Base-by-base conservation (phyloP, 2,888 invertebrate genomes). In the Eugnorisma glareosa region DNA sequence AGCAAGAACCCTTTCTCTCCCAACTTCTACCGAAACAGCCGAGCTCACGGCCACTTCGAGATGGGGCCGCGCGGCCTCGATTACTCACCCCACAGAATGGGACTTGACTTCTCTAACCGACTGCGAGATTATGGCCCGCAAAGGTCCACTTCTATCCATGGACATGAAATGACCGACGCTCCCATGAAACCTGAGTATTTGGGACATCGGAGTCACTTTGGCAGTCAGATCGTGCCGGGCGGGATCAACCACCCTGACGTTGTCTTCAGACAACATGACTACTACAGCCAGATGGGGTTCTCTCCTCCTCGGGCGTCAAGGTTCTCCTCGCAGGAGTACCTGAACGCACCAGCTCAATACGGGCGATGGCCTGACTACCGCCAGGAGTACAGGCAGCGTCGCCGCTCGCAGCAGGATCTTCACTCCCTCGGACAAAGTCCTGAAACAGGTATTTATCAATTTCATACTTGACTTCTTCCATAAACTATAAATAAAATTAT, bases 321-420 rank as follows among this genome's bases (percentile, higher is more conserved):
- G 74, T 97, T 97, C 84, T 96, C 97, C 0, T 97, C 97, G 10
- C 97, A 97, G 91, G 97, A 97, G 93, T 96, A 97, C 70, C 84
- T 97, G 91, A 96, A 96, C 75, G 94, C 94, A 40, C 95, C 96
- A 2, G 94, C 94, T 57, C 94, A 95, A 89, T 94, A 94, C 77
- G 96, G 94, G 0, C 90, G 96, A 31, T 97, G 96, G 95, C 95
- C 94, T 7, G 96, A 96, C 86, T 94, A 95, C 82, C 86, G 96
- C 18, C 92, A 94, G 28, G 97, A 97, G 89, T 96, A 95, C 79
- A 90, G 96, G 2, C 96, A 96, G 88, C 93, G 97, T 1, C 91
- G 97, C 31, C 93, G 97, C 31, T 97, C 96, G 13, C 97, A 97
- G 87, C 97, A 97, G 87, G 97, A 97, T 67, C 92, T 97, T 31